Evolutionary conservation across 2,888 invertebrate genomes (phyloP), one percentile per base, ranked within the genome.

Genomic region (Leptinotarsa haldemani): DNA sequence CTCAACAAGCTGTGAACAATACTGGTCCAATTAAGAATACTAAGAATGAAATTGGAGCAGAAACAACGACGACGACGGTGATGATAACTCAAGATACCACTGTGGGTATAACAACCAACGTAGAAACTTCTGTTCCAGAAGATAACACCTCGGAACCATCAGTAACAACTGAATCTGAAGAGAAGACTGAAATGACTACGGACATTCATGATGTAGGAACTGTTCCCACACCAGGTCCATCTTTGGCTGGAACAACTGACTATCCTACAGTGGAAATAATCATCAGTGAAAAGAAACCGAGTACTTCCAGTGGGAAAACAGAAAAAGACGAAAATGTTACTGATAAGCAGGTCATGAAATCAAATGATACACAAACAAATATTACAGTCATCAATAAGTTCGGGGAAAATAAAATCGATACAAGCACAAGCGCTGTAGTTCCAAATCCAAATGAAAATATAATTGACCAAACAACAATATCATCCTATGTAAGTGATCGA

Each of bases 181-280:
- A 9, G 40, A 40, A 40, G 40, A 40, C 12, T 40, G 40, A 40
- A 9, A 12, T 40, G 9, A 40, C 7, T 40, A 61, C n/a, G 30
- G 40, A 61, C 1, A 30, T 30, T 30, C 30, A 30, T 30, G 7
- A 30, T 0, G 7, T 30, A 30, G 30, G 7, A 30, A 15, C 30
- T 7, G n/a, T 30, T 18, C n/a, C 22, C 5, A 4, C 46, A 2
- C 0, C 18, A 18, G 20, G 4, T 18, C 16, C 40, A 13, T 25
- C 46, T 63, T 66, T 50, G 12, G 67, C 69, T 20, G 74, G 48
- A 48, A 68, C 68, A 13, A 64, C 56, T 3, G 46, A 71, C 58
- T 48, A 73, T 40, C 74, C 74, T 47, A 75, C 75, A 30, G 71
- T 77, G 16, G 76, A 73, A 61, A 65, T 73, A 15, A 52, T 74